These are phyloP conservation scores for Dicrurus megarhynchus DNA, from an alignment of 2,113 vertebrate species.

Conservation along the genomic window DNA sequence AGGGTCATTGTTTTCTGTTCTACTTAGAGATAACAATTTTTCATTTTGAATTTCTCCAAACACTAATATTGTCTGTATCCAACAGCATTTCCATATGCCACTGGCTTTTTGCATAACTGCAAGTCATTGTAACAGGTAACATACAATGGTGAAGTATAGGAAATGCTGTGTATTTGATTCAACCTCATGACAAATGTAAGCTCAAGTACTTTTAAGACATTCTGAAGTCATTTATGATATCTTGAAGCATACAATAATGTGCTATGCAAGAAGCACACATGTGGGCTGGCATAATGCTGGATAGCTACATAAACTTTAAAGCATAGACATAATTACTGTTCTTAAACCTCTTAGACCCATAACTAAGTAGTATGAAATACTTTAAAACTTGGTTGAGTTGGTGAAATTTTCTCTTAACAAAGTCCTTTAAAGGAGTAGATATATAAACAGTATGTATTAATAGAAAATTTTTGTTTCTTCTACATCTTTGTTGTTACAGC, in stretches of 20 bases:
- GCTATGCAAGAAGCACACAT: rapidly evolving
- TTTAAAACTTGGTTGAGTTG: rapidly evolving
- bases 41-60: neutral
- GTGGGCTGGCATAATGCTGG: neutral
- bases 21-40: neutral
- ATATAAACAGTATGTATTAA: neutral
- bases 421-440: neutral
- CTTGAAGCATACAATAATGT: neutral
- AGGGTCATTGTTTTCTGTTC: neutral
- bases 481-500: neutral
- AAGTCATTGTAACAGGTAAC: neutral
- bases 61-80: neutral
- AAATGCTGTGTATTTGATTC: neutral
- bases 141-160: rapidly evolving
- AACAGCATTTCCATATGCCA: neutral
- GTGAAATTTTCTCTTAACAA: neutral
- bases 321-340: neutral
- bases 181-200: neutral
- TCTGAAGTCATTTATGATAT: neutral
- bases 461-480: neutral
- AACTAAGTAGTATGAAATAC: neutral
- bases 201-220: neutral
- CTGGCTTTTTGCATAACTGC: neutral
- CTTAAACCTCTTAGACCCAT: neutral
- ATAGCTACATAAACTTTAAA: neutral